Base-by-base conservation (phyloP, 1,140 invertebrate species). In the Mercenaria mercenaria region DNA sequence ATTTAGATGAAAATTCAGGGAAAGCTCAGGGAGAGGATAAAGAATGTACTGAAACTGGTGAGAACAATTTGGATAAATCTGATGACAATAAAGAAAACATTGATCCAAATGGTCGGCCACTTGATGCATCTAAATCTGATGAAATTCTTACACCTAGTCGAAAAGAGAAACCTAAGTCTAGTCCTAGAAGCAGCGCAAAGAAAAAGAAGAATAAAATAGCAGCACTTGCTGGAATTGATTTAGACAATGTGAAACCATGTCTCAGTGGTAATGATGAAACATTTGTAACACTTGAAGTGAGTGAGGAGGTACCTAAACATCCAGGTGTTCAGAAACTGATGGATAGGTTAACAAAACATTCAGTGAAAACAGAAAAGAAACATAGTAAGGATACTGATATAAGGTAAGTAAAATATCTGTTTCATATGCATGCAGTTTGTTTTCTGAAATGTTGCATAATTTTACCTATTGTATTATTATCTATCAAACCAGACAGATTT, bases 301-400 rank as follows among this genome's bases (percentile, higher is more conserved):
- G 64, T 20, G 56, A 29, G 32, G 67, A 64, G n/a, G 61, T 39
- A 47, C 74, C 91, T 20, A 74, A 69, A 56, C 80, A 91, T 23
- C 88, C 83, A 10, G 91, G 91, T 34, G 76, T 91, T 18, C 47
- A 47, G 50, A 88, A 86, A 59, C 67, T 93, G 8, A 91, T 93
- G 91, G 91, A 91, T 32, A 91, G 92, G 77, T 82, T 93, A 59
- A 61, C 83, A 37, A 77, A 90, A 59, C 92, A 93, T 79, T 81
- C 89, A 61, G 37, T 76, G 37, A 91, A 91, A 90, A 91, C 89
- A 29, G 84, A 87, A 61, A 91, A 81, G 37, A 91, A 90, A 37
- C 77, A 88, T 76, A 39, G 50, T 23, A 90, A 91, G 67, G 92
- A 93, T 72, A 77, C 91, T 29, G 90, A 91, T 85, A 91, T 93